Conservation (phyloP, 2,113 vertebrate genomes). For the Castor canadensis region DNA sequence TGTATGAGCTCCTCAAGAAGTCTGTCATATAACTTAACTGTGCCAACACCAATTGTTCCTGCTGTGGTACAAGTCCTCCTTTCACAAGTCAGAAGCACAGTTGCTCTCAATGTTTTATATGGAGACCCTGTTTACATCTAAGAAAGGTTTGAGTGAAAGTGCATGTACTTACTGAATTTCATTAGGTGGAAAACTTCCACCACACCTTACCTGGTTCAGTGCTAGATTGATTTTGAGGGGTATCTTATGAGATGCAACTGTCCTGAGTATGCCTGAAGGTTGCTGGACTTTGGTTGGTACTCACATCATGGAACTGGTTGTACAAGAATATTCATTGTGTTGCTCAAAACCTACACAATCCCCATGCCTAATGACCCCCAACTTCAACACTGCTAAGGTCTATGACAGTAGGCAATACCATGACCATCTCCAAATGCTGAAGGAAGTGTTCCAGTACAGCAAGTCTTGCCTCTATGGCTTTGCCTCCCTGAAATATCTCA, state of each 20-base stretch:
- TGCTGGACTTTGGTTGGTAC: slow-evolving; percentile 96
- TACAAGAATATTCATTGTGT: slow-evolving; percentile 95
- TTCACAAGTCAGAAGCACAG: slow-evolving; percentile 95
- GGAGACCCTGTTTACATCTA: slow-evolving; percentile 96
- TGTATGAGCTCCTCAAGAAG: slow-evolving; percentile 96
- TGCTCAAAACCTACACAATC: slow-evolving; percentile 97
- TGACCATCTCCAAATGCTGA: slow-evolving; percentile 94
- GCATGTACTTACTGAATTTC: slow-evolving; percentile 95
- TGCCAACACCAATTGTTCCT: slow-evolving; percentile 87
- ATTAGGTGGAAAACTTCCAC: slow-evolving; percentile 96
- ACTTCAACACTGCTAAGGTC: slow-evolving; percentile 98
- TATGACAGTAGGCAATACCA: slow-evolving; percentile 97
- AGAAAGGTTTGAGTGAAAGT: slow-evolving; percentile 98
- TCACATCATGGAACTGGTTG: slow-evolving; percentile 92
- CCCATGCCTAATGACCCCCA: slow-evolving; percentile 96
- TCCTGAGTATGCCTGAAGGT: slow-evolving; percentile 93
- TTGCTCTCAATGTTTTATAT: slow-evolving; percentile 95
- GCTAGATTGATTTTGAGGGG: slow-evolving; percentile 95
- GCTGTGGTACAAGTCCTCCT: slow-evolving; percentile 80
- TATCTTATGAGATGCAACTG: slow-evolving; percentile 93
- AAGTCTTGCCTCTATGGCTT: slow-evolving; percentile 84
- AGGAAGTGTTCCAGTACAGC: too few relatives aligned
- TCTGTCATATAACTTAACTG: slow-evolving; percentile 92
- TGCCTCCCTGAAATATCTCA: slow-evolving; percentile 95
- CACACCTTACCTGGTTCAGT: slow-evolving; percentile 92